Conservation (phyloP, 1,140 invertebrate genomes). For the Temnothorax longispinosus region DNA sequence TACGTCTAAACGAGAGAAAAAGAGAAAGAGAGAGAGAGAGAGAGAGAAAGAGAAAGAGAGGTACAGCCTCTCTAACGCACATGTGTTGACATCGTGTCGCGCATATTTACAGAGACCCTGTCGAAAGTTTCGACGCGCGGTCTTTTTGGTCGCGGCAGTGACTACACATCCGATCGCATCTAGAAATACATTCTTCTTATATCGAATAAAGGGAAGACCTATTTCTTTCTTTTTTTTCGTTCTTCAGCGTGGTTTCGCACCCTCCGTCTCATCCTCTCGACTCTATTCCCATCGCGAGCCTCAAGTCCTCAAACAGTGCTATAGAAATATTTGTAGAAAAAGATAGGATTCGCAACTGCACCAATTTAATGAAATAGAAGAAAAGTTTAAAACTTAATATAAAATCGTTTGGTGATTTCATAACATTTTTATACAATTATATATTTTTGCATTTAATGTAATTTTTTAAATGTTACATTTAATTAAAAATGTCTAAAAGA, state of each 20-base stretch:
- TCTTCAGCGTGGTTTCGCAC: neutral
- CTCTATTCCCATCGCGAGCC: neutral
- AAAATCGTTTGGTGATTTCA: neutral
- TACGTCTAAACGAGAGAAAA: conserved; percentile 34
- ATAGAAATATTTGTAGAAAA: neutral
- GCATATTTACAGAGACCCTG: conserved; percentile 64
- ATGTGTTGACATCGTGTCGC: conserved; percentile 7
- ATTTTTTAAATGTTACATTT: too few relatives aligned
- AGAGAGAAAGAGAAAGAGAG: conserved; percentile 12
- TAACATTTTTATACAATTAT: neutral
- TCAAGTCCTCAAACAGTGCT: conserved; percentile 10
- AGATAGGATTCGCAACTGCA: neutral
- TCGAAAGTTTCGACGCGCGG: conserved; percentile 28
- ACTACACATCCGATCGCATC: conserved; percentile 41
- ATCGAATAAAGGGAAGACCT: conserved; percentile 68
- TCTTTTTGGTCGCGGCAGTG: conserved; percentile 64
- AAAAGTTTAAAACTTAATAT: neutral
- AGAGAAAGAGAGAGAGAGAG: neutral
- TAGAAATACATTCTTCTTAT: conserved; percentile 62
- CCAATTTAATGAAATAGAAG: neutral
- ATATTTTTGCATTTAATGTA: neutral
- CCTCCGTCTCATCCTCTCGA: neutral
- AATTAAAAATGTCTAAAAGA: neutral
- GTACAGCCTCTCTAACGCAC: conserved; percentile 12
- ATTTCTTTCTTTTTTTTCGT: conserved; percentile 37